These are phyloP conservation scores for Zygaena filipendulae DNA, from an alignment of 2,888 invertebrate genomes.

Conservation along the genomic window DNA sequence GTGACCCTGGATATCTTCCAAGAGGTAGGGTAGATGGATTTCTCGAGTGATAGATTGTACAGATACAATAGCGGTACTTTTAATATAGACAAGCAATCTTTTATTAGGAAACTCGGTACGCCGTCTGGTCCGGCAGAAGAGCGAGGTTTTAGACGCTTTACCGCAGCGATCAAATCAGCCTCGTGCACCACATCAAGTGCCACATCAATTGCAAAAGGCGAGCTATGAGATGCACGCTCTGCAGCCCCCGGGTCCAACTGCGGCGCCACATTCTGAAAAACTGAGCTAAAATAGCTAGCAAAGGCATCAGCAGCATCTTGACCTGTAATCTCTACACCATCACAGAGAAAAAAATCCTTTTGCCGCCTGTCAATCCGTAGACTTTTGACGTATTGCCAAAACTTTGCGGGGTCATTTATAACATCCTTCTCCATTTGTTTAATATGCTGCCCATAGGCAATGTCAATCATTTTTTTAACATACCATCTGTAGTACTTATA, in stretches of 20 bases:
- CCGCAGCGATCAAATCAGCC: background rate
- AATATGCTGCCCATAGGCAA: too few relatives aligned
- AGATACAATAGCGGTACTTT: constrained; percentile 1
- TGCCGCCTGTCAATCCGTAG: too few relatives aligned
- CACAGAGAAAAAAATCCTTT: too few relatives aligned
- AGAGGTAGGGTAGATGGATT: constrained; percentile 1
- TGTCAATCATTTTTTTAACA: too few relatives aligned
- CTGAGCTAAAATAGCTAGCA: constrained; percentile 4
- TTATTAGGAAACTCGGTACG: constrained; percentile 2
- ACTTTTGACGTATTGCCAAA: too few relatives aligned
- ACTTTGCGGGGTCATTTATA: too few relatives aligned
- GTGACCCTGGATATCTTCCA: constrained; percentile 8
- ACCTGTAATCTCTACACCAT: background rate
- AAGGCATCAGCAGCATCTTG: constrained; percentile 3
- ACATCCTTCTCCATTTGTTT: too few relatives aligned
- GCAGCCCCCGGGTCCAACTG: too few relatives aligned
- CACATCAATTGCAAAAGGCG: too few relatives aligned
- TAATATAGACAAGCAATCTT: constrained; percentile 2
- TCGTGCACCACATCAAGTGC: too few relatives aligned
- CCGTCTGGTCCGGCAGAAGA: constrained; percentile 3
- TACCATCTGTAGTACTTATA: too few relatives aligned
- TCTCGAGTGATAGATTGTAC: constrained; percentile 1
- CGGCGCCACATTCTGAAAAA: constrained; percentile 1
- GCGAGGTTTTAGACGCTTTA: background rate
- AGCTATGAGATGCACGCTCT: too few relatives aligned